Conservation (phyloP, 2,113 vertebrate species). For the Dipodomys ordii region DNA sequence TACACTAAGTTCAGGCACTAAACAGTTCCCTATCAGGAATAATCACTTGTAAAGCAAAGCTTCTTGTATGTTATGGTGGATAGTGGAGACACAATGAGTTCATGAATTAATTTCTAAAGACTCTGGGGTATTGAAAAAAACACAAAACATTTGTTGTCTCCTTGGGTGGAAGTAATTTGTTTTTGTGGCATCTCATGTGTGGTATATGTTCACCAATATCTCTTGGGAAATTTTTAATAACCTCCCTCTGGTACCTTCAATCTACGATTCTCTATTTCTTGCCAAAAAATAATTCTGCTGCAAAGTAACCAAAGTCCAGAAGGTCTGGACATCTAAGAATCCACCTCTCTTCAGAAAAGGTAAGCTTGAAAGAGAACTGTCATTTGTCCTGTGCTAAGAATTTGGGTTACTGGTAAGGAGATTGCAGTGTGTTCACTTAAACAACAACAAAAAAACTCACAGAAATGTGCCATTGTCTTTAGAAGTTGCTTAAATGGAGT, state of each 20-base stretch:
- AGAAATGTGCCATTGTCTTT: not conserved
- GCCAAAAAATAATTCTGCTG: not conserved
- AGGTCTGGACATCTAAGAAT: not conserved
- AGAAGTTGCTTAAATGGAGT: not conserved
- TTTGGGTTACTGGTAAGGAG: not conserved
- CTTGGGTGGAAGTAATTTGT: not conserved
- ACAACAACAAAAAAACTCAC: not conserved
- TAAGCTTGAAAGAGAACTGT: not conserved
- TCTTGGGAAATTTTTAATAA: conserved; percentile 33
- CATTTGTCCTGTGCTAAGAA: too few species aligned
- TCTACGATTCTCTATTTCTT: not conserved
- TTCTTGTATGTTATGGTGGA: not conserved
- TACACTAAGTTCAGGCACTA: not conserved
- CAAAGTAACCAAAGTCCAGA: not conserved
- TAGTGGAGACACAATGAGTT: not conserved
- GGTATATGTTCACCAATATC: not conserved
- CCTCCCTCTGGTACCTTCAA: not conserved
- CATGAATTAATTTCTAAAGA: not conserved
- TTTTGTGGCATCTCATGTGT: not conserved
- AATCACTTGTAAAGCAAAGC: not conserved
- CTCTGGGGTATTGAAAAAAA: not conserved
- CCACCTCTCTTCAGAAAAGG: not conserved
- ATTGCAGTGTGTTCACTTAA: not conserved
- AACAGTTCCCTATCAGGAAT: not conserved
- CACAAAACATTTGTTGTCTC: not conserved